phyloP scores from a whole-genome alignment of 2,797 vertebrate species.

The Lindbergichthys nudifrons region DNA sequence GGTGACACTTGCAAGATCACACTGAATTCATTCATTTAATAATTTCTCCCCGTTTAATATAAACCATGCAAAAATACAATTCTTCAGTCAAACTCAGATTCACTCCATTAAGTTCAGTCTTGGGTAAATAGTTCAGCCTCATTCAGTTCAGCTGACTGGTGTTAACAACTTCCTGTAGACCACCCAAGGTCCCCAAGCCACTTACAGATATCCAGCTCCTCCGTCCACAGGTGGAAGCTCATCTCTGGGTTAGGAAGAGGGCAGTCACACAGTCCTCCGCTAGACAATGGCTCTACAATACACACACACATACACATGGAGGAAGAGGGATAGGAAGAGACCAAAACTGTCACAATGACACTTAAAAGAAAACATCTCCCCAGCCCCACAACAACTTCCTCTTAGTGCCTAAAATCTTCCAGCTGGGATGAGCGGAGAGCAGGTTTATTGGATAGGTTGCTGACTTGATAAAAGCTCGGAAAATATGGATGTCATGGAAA shows the following conservation, averaged over 20 bases:
- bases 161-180: conserved; percentile 41
- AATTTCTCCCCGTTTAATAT: neutral
- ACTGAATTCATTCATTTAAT: neutral
- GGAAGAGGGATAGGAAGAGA: conserved; percentile 62
- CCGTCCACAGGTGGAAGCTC: conserved; percentile 93
- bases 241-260: conserved; percentile 92
- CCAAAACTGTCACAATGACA: conserved; percentile 70
- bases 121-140: neutral
- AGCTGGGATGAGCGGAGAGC: conserved; percentile 23
- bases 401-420: conserved; percentile 14
- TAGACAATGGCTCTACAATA: conserved; percentile 75
- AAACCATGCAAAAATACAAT: neutral
- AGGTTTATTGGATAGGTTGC: conserved; percentile 39
- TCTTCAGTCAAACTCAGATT: neutral
- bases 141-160: conserved; percentile 4
- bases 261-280: conserved; percentile 71
- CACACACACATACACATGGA: neutral
- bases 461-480: conserved; percentile 35
- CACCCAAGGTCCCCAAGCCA: conserved; percentile 36
- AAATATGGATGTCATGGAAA: conserved; percentile 46
- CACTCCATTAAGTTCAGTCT: neutral
- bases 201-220: conserved; percentile 94
- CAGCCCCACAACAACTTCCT: conserved; percentile 48
- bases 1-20: neutral
- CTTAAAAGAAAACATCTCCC: conserved; percentile 59